phyloP scores from a whole-genome alignment of 2,113 vertebrate genomes.

The Pongo abelii region DNA sequence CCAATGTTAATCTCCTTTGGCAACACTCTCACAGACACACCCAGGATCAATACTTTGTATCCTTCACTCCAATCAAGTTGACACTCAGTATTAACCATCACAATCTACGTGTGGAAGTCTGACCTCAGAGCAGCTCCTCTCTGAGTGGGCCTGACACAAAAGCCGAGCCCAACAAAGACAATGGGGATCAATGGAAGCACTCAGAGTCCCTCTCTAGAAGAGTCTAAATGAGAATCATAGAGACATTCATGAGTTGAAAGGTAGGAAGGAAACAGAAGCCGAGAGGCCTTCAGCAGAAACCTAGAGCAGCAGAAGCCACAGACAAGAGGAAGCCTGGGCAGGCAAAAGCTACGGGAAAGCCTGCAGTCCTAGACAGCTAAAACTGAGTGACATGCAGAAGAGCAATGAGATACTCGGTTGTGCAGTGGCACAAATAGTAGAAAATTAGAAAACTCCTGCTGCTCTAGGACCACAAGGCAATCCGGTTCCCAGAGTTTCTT shows the following conservation, averaged over 20 bases:
- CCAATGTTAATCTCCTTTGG: too few species aligned
- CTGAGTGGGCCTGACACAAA: neutral
- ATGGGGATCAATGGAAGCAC: neutral
- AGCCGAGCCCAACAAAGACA: neutral
- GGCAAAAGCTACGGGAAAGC: neutral
- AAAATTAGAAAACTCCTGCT: neutral
- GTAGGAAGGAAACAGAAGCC: neutral
- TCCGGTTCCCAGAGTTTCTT: neutral
- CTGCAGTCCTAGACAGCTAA: neutral
- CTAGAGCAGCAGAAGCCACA: neutral
- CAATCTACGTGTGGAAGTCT: neutral
- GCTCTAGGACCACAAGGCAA: neutral
- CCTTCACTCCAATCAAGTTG: too few species aligned
- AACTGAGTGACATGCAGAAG: accelerated
- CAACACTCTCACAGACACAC: too few species aligned
- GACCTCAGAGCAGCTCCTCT: neutral
- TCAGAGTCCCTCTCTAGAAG: neutral
- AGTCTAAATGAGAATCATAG: neutral
- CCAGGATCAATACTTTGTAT: too few species aligned
- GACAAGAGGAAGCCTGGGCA: neutral
- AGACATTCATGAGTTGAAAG: neutral
- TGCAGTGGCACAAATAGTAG: neutral
- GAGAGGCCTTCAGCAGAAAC: neutral
- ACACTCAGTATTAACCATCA: too few species aligned
- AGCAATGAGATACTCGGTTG: neutral